Percentiles rank a stretch among this genome's conserved stretches.
phyloP scores from a whole-genome alignment of 2,888 invertebrate species.

The Lymantria monacha region DNA sequence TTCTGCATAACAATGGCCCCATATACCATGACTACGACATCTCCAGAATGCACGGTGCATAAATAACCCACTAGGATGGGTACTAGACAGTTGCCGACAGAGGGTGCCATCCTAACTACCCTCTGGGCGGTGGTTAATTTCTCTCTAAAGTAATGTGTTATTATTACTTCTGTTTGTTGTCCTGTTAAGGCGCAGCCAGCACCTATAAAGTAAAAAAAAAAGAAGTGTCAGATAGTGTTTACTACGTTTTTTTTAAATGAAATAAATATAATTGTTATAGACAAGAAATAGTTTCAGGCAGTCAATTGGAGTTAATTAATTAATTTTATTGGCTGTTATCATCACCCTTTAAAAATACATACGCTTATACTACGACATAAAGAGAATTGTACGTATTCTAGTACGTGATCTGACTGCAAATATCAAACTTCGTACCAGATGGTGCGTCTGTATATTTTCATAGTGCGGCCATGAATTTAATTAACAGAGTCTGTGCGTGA shows the following conservation, averaged over 20 bases:
- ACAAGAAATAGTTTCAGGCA: too few species aligned
- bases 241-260: not conserved
- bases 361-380: too few species aligned
- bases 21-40: slow-evolving; percentile 78
- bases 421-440: too few species aligned
- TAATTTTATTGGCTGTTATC: too few species aligned
- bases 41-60: slow-evolving; percentile 64
- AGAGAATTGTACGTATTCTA: too few species aligned
- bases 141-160: slow-evolving; percentile 82
- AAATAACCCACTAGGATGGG: slow-evolving; percentile 77
- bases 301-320: too few species aligned
- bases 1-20: slow-evolving; percentile 83
- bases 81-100: slow-evolving; percentile 77
- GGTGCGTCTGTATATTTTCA: too few species aligned
- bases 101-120: slow-evolving; percentile 75
- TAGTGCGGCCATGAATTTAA: too few species aligned
- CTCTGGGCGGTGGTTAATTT: slow-evolving; percentile 77
- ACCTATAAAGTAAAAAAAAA: slow-evolving; percentile 44
- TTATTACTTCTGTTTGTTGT: slow-evolving; percentile 81
- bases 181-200: slow-evolving; percentile 80
- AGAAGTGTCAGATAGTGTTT: not conserved
- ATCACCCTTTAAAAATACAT: too few species aligned
- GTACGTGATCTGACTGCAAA: too few species aligned
- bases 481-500: too few species aligned
- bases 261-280: not conserved